phyloP scores from a whole-genome alignment of 2,797 vertebrate genomes.

The Tiaroga cobitis region DNA sequence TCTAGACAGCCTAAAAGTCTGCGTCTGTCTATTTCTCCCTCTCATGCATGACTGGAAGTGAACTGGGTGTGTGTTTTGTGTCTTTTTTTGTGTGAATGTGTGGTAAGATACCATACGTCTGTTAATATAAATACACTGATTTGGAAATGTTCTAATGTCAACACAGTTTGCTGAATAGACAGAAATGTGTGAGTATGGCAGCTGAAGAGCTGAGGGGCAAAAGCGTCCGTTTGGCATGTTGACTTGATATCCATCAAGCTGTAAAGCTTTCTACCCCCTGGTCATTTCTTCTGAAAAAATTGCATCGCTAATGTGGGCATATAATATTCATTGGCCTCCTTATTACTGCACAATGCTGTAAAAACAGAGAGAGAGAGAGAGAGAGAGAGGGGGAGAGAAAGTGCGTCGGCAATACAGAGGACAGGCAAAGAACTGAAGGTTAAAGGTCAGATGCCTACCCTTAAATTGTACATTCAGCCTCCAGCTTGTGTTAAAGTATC shows the following conservation, averaged over 20 bases:
- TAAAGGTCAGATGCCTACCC: constrained; percentile 15
- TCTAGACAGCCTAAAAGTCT: constrained; percentile 33
- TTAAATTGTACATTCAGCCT: not conserved
- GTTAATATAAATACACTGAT: constrained; percentile 17
- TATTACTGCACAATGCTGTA: constrained; percentile 44
- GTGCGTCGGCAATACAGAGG: not conserved
- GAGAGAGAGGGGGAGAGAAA: not conserved
- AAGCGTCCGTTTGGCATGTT: constrained; percentile 2
- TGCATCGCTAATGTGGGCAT: constrained; percentile 55
- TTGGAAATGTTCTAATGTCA: constrained; percentile 8
- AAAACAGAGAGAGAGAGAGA: not conserved
- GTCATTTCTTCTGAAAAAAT: constrained; percentile 41
- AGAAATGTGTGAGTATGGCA: constrained; percentile 15
- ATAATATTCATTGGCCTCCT: constrained; percentile 57
- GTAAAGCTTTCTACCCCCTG: not conserved
- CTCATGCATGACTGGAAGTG: constrained; percentile 8
- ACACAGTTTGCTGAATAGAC: constrained; percentile 16
- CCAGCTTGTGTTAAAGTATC: not conserved
- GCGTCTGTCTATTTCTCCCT: not conserved
- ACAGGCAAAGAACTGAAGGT: constrained; percentile 3
- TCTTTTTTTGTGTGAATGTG: not conserved
- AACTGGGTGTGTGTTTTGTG: constrained; percentile 8
- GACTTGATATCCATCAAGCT: constrained; percentile 17
- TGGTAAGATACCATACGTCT: not conserved
- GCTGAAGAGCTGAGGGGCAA: constrained; percentile 14